Evolutionary conservation across 2,113 vertebrate genomes (phyloP), one percentile per base, ranked within the genome.

Genomic region (Cyrtonyx montezumae): DNA sequence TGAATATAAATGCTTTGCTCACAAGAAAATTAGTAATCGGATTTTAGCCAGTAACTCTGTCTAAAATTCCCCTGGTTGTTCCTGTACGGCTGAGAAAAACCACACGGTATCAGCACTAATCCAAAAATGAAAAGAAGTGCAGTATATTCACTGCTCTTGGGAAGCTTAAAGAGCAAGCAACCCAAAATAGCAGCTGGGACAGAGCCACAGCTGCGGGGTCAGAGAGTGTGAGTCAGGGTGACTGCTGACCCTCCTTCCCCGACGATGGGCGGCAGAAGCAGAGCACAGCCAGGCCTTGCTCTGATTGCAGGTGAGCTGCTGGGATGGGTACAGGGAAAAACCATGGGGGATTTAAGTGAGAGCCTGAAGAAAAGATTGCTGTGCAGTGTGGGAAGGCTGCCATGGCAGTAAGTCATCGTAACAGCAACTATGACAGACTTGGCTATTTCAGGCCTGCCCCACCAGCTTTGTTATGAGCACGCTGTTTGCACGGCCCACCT

Each of bases 381-480:
- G 91, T 80, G 88, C 91, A 93, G 88, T 63, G 93, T 94, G 88
- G 82, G 90, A 95, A 96, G 79, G 76, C 79, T 94, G 40, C 40
- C 40, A 40, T 40, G 93, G 90, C 93, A 93, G 92, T 74, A 91
- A 94, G 68, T 90, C 96, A 90, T 93, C 85, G 96, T 95, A 95
- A 95, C 90, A 58, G 90, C 95, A 96, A 93, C 94, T 96, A 95
- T 80, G 96, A 95, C 90, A 91, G 79, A 16, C 56, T 96, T 80
- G 90, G 90, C 92, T 94, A 85, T 95, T 93, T 94, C 92, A 80
- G 85, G 55, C 91, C 76, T 78, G 76, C 82, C 79, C 82, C 79
- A 91, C 85, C 79, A 94, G 93, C 71, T 96, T 95, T 85, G 79
- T 67, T 91, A 48, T 59, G 69, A 91, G 63, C 87, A 95, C 85